phyloP scores from a whole-genome alignment of 2,797 vertebrate genomes.

The Esox lucius region DNA sequence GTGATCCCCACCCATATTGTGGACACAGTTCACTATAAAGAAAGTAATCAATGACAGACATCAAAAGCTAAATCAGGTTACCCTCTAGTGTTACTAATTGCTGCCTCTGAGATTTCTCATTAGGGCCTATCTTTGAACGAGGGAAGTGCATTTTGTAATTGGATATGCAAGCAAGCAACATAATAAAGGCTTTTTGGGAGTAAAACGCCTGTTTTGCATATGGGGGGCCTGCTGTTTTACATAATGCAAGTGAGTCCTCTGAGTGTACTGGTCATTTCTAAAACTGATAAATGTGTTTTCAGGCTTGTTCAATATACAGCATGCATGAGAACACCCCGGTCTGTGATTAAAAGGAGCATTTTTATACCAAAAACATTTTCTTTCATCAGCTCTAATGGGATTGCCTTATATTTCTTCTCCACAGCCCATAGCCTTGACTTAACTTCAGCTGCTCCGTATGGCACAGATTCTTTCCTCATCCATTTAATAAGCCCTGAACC shows the following conservation, averaged over 20 bases:
- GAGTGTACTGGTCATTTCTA: constrained; percentile 63
- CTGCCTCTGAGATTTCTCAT: constrained; percentile 53
- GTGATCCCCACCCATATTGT: neutral
- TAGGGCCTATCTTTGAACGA: constrained; percentile 58
- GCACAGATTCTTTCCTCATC: constrained; percentile 1
- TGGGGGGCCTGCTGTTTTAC: constrained; percentile 63
- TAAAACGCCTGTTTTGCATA: constrained; percentile 68
- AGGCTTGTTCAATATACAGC: constrained; percentile 53
- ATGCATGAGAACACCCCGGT: constrained; percentile 53
- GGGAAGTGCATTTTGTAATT: constrained; percentile 69
- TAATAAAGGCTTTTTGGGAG: constrained; percentile 71
- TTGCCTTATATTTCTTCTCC: constrained; percentile 45
- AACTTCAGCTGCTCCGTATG: constrained; percentile 17
- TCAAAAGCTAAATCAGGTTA: constrained; percentile 54
- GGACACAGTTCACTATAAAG: constrained; percentile 33
- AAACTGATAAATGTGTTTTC: constrained; percentile 63
- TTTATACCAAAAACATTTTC: constrained; percentile 38
- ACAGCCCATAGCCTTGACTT: constrained; percentile 24
- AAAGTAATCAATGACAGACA: constrained; percentile 46
- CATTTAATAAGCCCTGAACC: neutral
- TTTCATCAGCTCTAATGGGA: constrained; percentile 50
- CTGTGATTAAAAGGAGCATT: constrained; percentile 49
- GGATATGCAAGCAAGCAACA: constrained; percentile 70
- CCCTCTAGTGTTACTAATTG: constrained; percentile 71
- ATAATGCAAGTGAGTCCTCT: constrained; percentile 59